Base-by-base conservation (phyloP, 2,888 invertebrate genomes). In the Dasypolia templi region DNA sequence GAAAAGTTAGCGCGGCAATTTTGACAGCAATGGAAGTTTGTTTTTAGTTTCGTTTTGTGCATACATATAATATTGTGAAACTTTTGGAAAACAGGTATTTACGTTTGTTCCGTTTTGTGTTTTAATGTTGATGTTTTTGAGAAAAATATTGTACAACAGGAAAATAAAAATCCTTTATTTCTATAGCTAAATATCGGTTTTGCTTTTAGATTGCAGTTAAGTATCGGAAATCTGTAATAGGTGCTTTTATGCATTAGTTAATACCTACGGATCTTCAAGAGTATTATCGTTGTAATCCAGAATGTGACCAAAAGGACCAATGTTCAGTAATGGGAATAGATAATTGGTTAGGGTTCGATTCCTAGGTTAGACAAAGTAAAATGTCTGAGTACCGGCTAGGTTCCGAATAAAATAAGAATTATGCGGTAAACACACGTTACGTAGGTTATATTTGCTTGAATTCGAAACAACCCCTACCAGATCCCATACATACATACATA, bases 1-100 rank as follows among this genome's bases (percentile, higher is more conserved):
- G 49, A 62, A 87, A 87, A 90, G 78, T 87, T 86, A 77, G 77
- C 88, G 89, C 88, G 91, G 87, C 86, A 88, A 87, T 83, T 87
- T 86, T 82, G 84, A 86, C 82, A 77, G 81, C 63, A 65, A 85
- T 84, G 86, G 83, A 82, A 85, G 78, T 82, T 83, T 73, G 75
- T 84, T 86, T 84, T 79, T 84, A 75, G 72, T 82, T 78, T 72
- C 59, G 66, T 78, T 77, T 72, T 83, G 84, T 83, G 76, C 11
- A 68, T 72, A 70, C 70, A 70, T 49, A n/a, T n/a, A n/a, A n/a
- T 78, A 77, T 69, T 69, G 76, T 80, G 73, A 66, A 80, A 77
- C 9, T 68, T 75, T 71, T 65, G 73, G 75, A 63, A 55, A 46
- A 61, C 72, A 72, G 72, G 83, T 83, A 83, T 73, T 72, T 68